phyloP scores from a whole-genome alignment of 53 echinoderm and acorn worm genomes.

The Astropecten irregularis region DNA sequence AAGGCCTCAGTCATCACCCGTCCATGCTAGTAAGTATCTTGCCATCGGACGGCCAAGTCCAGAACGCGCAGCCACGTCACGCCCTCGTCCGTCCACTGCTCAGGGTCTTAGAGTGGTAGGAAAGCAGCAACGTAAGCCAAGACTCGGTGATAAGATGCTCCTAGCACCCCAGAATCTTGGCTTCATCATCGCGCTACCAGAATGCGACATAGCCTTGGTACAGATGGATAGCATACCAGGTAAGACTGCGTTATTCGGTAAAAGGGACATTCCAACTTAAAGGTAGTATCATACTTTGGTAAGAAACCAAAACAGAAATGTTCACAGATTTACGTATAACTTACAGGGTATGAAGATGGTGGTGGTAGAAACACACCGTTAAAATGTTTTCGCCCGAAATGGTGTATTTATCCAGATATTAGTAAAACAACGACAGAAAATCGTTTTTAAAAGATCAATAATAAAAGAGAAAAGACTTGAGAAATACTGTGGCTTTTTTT shows the following conservation, averaged over 20 bases:
- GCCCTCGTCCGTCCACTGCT: conserved; percentile 41
- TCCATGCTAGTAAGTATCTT: conserved; percentile 77
- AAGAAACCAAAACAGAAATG: too few species aligned
- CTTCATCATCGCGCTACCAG: conserved; percentile 92
- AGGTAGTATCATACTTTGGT: too few species aligned
- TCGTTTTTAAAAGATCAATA: too few species aligned
- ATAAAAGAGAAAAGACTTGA: too few species aligned
- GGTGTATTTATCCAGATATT: too few species aligned
- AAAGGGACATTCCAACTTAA: neutral
- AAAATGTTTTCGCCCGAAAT: too few species aligned
- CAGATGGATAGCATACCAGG: conserved; percentile 95
- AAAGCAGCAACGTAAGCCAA: conserved; percentile 56
- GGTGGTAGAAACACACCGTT: too few species aligned
- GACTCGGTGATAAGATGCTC: conserved; percentile 87
- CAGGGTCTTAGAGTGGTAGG: conserved; percentile 29
- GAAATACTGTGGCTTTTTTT: too few species aligned
- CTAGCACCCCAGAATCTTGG: conserved; percentile 88
- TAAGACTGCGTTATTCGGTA: conserved; percentile 14
- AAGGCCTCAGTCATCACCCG: conserved; percentile 92
- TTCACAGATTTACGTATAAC: too few species aligned
- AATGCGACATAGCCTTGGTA: conserved; percentile 84
- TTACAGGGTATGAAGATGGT: too few species aligned
- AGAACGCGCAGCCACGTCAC: conserved; percentile 55
- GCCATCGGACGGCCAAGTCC: conserved; percentile 86
- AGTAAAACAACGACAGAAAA: too few species aligned